Percentiles rank a stretch among this genome's conserved stretches.
Evolutionary conservation across 1,140 invertebrate species (phyloP).

Genomic region (Temnothorax curvispinosus): DNA sequence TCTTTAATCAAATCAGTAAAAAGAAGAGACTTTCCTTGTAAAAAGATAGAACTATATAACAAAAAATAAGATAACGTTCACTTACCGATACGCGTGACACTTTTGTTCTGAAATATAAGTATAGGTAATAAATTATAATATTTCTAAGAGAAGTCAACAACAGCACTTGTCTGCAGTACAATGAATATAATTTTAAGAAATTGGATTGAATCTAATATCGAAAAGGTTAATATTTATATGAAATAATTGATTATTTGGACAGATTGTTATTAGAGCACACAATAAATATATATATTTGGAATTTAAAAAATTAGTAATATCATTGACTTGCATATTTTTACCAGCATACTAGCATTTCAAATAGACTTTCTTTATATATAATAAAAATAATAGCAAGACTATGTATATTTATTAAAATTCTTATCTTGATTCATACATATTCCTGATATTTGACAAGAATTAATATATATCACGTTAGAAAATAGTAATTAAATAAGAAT

Average conservation of each 20-base stretch:
- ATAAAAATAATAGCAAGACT: slow-evolving; percentile 36
- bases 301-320: neutral
- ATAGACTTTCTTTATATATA: slow-evolving; percentile 67
- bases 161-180: slow-evolving; percentile 75
- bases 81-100: slow-evolving; percentile 79
- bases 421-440: slow-evolving; percentile 45
- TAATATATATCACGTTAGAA: neutral
- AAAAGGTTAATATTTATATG: slow-evolving; percentile 34
- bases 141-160: slow-evolving; percentile 75
- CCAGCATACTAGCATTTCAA: slow-evolving; percentile 75
- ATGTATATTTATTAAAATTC: slow-evolving; percentile 1
- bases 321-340: slow-evolving; percentile 50
- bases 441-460: slow-evolving; percentile 47
- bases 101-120: slow-evolving; percentile 83
- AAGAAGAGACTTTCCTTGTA: slow-evolving; percentile 71
- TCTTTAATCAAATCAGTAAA: slow-evolving; percentile 22
- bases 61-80: slow-evolving; percentile 71
- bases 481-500: neutral
- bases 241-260: neutral
- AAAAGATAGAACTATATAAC: slow-evolving; percentile 70
- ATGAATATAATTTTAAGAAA: slow-evolving; percentile 63
- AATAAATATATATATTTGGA: slow-evolving; percentile 14
- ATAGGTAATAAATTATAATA: slow-evolving; percentile 77
- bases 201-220: slow-evolving; percentile 6
- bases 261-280: neutral